Base-by-base conservation (phyloP, 2,888 invertebrate genomes). In the Papilio demoleus region DNA sequence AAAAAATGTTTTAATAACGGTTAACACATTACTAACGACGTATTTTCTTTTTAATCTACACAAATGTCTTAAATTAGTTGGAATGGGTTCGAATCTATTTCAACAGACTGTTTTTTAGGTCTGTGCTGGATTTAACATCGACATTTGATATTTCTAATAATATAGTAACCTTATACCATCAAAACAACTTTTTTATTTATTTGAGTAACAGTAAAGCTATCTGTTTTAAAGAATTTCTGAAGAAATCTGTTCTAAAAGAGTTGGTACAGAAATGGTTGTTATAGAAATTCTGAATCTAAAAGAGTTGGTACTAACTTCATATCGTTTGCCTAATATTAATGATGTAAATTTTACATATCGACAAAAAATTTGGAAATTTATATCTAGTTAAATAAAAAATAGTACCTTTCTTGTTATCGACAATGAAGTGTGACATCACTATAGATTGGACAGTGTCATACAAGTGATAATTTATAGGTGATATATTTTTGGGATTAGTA, bases 401-500 rank as follows among this genome's bases (percentile, higher is more conserved):
- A n/a, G n/a, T n/a, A n/a, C n/a, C n/a, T 27, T 53, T 27, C 4
- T 53, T 6, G n/a, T 34, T 63, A 53, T 67, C 66, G 66, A 67
- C 50, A 24, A 61, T 59, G 53, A 38, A 38, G 40, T 12, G 12
- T 50, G 11, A 40, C 75, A 70, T 73, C 71, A 72, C 73, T 73
- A 70, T n/a, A 60, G 85, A 85, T 88, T 87, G 81, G 86, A 89
- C 88, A 85, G 81, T 82, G 84, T 82, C 80, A 88, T 87, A 84
- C 82, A 76, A 77, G 79, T 75, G 81, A 81, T 87, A 85, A 91
- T 91, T 91, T 92, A 92, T 85, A 85, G 81, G 74, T 86, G 82
- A 86, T 88, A 90, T 90, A 90, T 90, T 86, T 92, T 88, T 85
- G 72, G 89, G 90, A 90, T 91, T 91, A 90, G 85, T 85, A 77